Evolutionary conservation across 2,797 vertebrate genomes (phyloP).

Genomic region (Gymnothorax reevesii): DNA sequence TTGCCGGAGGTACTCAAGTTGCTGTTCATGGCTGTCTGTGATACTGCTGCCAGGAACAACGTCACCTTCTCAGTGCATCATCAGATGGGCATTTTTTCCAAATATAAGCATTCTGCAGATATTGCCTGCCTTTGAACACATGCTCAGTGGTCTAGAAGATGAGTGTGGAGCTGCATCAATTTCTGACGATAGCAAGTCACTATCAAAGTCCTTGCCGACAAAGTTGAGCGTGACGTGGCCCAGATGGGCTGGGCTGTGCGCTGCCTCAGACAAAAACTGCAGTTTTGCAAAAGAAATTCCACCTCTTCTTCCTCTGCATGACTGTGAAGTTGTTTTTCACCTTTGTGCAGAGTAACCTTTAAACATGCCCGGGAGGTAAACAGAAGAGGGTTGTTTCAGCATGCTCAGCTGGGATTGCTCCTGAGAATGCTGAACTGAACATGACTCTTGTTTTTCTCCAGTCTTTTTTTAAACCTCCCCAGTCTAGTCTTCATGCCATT

Average conservation of each 20-base stretch:
- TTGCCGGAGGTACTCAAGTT: background rate
- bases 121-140: background rate
- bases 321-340: constrained; percentile 20
- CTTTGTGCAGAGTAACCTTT: constrained; percentile 49
- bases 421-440: background rate
- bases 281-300: background rate
- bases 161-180: background rate
- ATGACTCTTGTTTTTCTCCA: background rate
- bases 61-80: constrained; percentile 8
- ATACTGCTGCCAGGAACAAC: background rate
- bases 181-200: background rate
- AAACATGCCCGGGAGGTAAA: background rate
- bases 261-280: background rate
- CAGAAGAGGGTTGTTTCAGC: constrained; percentile 17
- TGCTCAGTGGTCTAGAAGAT: background rate
- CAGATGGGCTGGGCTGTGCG: background rate
- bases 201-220: background rate
- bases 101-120: background rate
- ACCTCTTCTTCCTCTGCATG: background rate
- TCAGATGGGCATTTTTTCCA: background rate
- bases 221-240: background rate
- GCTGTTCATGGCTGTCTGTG: background rate
- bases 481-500: constrained; percentile 26
- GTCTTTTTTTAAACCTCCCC: background rate
- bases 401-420: constrained; percentile 12